Percentiles rank a stretch among this genome's conserved stretches.
phyloP scores from a whole-genome alignment of 2,797 vertebrate genomes.

The Chaunax sp. region DNA sequence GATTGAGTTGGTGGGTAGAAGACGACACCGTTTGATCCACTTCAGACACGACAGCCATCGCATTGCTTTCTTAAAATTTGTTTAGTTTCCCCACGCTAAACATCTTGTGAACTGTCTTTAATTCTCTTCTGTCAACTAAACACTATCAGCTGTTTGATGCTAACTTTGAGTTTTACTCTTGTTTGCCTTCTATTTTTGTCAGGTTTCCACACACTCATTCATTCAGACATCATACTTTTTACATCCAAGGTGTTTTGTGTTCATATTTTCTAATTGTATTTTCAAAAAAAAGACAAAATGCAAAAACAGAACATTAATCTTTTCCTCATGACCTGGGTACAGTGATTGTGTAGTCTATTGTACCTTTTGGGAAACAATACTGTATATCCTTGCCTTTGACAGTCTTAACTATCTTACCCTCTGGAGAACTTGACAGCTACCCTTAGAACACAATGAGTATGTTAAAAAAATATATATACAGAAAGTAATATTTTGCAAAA shows the following conservation, averaged over 20 bases:
- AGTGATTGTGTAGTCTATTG: conserved; percentile 88
- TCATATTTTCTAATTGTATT: conserved; percentile 89
- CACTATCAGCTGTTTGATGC: conserved; percentile 69
- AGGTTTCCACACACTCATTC: conserved; percentile 75
- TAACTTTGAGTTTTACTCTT: conserved; percentile 58
- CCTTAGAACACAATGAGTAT: conserved; percentile 88
- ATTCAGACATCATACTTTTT: conserved; percentile 83
- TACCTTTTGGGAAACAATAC: conserved; percentile 88
- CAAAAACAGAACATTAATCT: conserved; percentile 79
- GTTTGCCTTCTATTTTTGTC: conserved; percentile 80
- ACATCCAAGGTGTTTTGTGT: conserved; percentile 83
- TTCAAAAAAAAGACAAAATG: conserved; percentile 80
- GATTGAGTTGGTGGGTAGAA: conserved; percentile 58
- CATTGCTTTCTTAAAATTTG: conserved; percentile 26
- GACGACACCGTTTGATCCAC: conserved; percentile 57
- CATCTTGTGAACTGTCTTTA: conserved; percentile 43
- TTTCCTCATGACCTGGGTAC: conserved; percentile 86
- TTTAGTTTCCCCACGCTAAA: conserved; percentile 40
- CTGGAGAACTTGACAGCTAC: conserved; percentile 88
- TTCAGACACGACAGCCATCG: conserved; percentile 55
- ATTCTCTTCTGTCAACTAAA: conserved; percentile 65
- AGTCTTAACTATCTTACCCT: conserved; percentile 90
- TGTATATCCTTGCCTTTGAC: conserved; percentile 90
- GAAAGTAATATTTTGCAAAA: conserved; percentile 92
- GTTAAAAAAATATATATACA: conserved; percentile 80